These are phyloP conservation scores for Laodelphax striatellus DNA, from an alignment of 1,140 invertebrate species.

Conservation along the genomic window DNA sequence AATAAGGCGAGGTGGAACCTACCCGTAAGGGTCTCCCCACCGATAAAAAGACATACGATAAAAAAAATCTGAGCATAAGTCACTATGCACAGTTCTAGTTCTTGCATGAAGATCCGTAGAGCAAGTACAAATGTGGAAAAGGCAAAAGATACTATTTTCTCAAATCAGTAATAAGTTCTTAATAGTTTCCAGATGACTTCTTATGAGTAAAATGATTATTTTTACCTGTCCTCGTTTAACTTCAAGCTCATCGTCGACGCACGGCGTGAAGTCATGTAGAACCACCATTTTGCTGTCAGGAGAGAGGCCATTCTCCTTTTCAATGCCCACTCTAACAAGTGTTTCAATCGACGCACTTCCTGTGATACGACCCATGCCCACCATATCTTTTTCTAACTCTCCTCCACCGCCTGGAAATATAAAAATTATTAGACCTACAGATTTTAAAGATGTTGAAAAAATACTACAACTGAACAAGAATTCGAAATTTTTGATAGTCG, in stretches of 20 bases:
- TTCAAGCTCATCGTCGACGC: slow-evolving; percentile 87
- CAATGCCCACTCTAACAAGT: slow-evolving; percentile 82
- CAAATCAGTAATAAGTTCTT: too few species aligned
- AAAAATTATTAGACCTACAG: slow-evolving; percentile 1
- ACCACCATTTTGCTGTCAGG: slow-evolving; percentile 93
- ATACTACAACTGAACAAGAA: neutral
- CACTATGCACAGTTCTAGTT: too few species aligned
- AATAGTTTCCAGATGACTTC: too few species aligned
- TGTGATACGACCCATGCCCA: slow-evolving; percentile 76
- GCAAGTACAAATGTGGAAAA: too few species aligned
- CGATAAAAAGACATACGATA: too few species aligned
- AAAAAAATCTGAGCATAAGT: too few species aligned
- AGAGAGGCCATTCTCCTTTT: slow-evolving; percentile 84
- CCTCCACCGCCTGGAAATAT: slow-evolving; percentile 39
- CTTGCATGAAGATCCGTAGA: too few species aligned
- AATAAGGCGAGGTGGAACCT: too few species aligned
- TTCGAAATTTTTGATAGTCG: too few species aligned
- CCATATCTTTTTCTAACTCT: slow-evolving; percentile 62
- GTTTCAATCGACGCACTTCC: slow-evolving; percentile 92
- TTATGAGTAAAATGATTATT: too few species aligned
- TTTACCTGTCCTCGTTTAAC: slow-evolving; percentile 53
- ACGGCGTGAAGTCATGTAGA: slow-evolving; percentile 86
- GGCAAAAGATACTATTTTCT: too few species aligned
- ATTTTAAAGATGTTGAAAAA: neutral
- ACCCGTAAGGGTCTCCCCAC: too few species aligned